Percentiles rank a stretch among this genome's conserved stretches.
These are phyloP conservation scores for Nomia melanderi DNA, from an alignment of 1,140 invertebrate genomes.

Conservation along the genomic window DNA sequence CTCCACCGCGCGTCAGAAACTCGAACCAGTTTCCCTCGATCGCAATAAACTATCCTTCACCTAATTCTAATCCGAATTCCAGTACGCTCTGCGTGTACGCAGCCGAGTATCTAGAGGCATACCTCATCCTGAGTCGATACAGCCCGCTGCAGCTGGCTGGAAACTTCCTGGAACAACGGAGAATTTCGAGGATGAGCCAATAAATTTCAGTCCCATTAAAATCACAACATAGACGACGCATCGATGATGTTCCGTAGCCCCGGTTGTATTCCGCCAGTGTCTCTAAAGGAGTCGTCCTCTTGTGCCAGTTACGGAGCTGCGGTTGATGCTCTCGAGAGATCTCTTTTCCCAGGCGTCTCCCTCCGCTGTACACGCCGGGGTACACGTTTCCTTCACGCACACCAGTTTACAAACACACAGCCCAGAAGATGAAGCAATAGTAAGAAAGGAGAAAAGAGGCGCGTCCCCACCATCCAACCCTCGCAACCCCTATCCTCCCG, in stretches of 20 bases:
- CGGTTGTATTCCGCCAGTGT: background rate
- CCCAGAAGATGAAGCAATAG: slow-evolving; percentile 22
- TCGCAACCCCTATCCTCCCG: background rate
- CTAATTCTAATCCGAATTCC: too few species aligned
- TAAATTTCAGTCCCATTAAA: slow-evolving; percentile 4
- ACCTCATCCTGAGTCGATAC: too few species aligned
- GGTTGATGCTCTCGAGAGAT: slow-evolving; percentile 14
- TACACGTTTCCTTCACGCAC: background rate
- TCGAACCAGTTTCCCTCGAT: too few species aligned
- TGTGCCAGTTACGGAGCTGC: slow-evolving; percentile 14
- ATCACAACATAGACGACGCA: background rate
- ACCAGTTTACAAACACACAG: background rate
- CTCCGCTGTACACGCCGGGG: background rate
- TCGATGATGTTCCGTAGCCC: background rate
- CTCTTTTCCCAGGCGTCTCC: background rate
- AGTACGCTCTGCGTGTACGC: too few species aligned
- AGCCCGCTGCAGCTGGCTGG: background rate
- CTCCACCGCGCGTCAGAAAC: too few species aligned
- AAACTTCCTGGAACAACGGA: background rate
- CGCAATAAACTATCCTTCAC: too few species aligned
- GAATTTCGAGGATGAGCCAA: background rate
- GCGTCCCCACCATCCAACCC: too few species aligned
- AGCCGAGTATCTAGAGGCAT: too few species aligned
- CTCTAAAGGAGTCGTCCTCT: background rate
- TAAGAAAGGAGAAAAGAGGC: background rate